These are phyloP conservation scores for Lepisosteus osseus DNA, from an alignment of 2,113 vertebrate species.

Conservation along the genomic window DNA sequence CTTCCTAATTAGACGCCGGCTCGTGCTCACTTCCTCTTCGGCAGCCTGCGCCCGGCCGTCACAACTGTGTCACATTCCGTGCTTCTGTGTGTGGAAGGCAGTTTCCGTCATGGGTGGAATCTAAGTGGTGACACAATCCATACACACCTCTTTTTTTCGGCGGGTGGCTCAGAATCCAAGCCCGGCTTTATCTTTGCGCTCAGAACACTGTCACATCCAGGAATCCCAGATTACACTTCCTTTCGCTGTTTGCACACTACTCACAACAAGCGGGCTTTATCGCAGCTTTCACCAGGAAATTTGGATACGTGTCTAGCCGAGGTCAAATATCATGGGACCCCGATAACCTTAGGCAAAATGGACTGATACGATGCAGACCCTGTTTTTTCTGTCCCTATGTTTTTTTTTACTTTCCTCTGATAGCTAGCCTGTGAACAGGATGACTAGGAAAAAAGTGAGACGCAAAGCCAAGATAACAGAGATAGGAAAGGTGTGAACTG, in stretches of 20 bases:
- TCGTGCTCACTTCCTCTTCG: too few species aligned
- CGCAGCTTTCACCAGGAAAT: conserved; percentile 51
- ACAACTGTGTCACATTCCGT: too few species aligned
- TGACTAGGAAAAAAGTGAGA: conserved; percentile 28
- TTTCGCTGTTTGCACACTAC: conserved; percentile 49
- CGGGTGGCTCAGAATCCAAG: conserved; percentile 36
- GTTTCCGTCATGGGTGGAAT: conserved; percentile 30
- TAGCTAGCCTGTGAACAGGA: conserved; percentile 31
- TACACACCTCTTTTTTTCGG: conserved; percentile 42
- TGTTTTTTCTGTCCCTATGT: conserved; percentile 38
- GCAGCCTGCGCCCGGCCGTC: too few species aligned
- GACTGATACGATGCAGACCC: conserved; percentile 61
- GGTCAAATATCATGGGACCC: conserved; percentile 45
- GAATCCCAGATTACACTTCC: conserved; percentile 35
- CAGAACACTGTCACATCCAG: conserved; percentile 41
- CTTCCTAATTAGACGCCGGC: too few species aligned
- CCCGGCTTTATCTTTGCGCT: conserved; percentile 50
- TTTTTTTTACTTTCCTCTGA: conserved; percentile 43
- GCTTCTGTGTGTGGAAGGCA: conserved; percentile 16
- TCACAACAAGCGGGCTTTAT: conserved; percentile 14
- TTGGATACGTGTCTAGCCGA: conserved; percentile 50
- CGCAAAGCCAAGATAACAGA: conserved; percentile 7
- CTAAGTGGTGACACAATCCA: conserved; percentile 41
- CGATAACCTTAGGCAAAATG: conserved; percentile 60
- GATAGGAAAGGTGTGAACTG: conserved; percentile 3